Evolutionary conservation across 2,797 vertebrate genomes (phyloP), one percentile per base, ranked within the genome.

Genomic region (Cephalopachus bancanus): DNA sequence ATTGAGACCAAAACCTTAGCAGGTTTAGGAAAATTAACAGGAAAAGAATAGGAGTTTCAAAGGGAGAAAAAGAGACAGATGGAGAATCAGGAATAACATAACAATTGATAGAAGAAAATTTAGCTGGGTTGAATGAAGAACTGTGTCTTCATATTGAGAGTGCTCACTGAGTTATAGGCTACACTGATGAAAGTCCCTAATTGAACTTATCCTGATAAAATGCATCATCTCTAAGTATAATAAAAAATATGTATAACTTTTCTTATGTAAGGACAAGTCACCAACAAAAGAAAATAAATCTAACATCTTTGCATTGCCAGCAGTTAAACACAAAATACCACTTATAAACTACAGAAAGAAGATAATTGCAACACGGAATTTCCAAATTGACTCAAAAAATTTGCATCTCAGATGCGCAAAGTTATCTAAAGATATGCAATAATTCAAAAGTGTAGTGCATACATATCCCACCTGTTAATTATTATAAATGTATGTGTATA

Each of bases 1-100:
- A 59, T 22, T 89, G 49, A 95, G 69, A 24, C 26, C 60, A 78
- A 95, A 74, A 86, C 69, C 14, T 69, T 91, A 89, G 79, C 16
- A 93, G 64, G 44, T 69, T 89, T 22, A 92, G n/a, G 59, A 79
- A 96, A 91, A 79, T 79, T 86, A 79, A 10, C 62, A 83, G 26
- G 26, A 44, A 93, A 94, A 83, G 26, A 79, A 75, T 53, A 76
- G 11, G 37, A 49, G 22, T 89, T 89, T 93, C 57, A 91, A 57
- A 89, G n/a, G 59, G 53, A 88, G 22, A 20, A 69, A 69, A 79
- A 64, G 12, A 5, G 33, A 65, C 51, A 89, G 69, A 89, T 93
- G 59, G 53, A 57, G 2, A 3, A 86, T 81, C 24, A 89, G n/a
- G 1, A 64, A 89, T 81, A 90, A 65, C 65, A 93, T 86, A 81